Conservation (phyloP, 2,888 invertebrate species). For the Cosmia trapezina region DNA sequence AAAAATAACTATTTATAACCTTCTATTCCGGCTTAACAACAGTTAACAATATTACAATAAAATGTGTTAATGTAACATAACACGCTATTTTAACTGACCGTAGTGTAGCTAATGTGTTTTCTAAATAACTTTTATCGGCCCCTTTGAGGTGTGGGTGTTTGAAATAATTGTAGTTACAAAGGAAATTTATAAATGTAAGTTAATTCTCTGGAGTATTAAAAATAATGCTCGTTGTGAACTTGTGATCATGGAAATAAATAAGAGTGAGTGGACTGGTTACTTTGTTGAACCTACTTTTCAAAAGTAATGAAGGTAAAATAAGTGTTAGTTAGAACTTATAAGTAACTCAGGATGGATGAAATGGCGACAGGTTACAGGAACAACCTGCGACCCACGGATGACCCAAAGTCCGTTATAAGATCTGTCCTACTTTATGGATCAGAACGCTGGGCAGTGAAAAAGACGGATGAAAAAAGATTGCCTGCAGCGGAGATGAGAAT, state of each 20-base stretch:
- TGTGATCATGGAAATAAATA: neutral
- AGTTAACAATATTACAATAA: constrained; percentile 39
- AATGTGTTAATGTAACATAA: constrained; percentile 57
- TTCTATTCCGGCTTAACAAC: constrained; percentile 11
- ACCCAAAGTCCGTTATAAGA: no score
- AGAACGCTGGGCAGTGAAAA: no score
- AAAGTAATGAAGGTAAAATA: neutral
- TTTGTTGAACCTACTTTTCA: neutral
- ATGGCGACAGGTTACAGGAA: no score
- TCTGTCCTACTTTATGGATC: no score
- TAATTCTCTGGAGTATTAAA: neutral
- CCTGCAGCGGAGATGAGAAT: no score
- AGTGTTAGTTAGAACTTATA: no score
- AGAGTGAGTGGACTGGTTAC: neutral
- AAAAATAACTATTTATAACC: constrained; percentile 20
- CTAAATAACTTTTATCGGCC: constrained; percentile 49
- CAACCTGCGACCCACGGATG: no score
- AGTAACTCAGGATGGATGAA: no score
- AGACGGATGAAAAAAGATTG: no score
- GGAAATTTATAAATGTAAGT: constrained; percentile 12
- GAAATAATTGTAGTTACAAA: constrained; percentile 31
- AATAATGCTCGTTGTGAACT: neutral
- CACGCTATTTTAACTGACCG: constrained; percentile 53
- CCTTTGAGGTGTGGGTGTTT: constrained; percentile 29
- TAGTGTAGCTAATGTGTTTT: constrained; percentile 40